A percentile compares a stretch with the other conserved stretches of the same genome.
These are phyloP conservation scores for Pandion haliaetus DNA, from an alignment of 2,113 vertebrate species.

Conservation along the genomic window DNA sequence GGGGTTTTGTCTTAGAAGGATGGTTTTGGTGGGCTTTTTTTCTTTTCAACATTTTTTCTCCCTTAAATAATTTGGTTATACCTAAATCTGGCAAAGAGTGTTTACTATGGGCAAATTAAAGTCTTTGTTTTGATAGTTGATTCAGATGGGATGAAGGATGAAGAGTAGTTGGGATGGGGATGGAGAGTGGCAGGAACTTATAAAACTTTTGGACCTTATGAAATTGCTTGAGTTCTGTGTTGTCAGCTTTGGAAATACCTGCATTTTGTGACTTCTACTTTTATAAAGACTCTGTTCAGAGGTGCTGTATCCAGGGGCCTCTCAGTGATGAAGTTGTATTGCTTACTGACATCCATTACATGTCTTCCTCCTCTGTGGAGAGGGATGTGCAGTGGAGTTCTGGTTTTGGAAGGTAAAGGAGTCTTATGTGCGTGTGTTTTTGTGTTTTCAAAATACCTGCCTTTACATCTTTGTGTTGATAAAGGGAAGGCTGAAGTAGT, in stretches of 20 bases:
- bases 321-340: background rate
- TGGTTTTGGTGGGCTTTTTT: background rate
- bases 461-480: background rate
- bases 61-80: background rate
- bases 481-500: background rate
- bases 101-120: background rate
- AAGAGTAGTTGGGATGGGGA: background rate
- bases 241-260: background rate
- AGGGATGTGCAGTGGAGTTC: background rate
- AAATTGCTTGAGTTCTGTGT: fast-evolving
- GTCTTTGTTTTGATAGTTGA: background rate
- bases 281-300: background rate
- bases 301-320: background rate
- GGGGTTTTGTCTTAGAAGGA: background rate
- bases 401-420: background rate
- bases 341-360: background rate
- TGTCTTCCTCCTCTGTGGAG: background rate
- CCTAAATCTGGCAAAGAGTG: background rate
- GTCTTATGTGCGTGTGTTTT: background rate
- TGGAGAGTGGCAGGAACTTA: background rate
- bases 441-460: background rate
- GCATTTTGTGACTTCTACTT: background rate
- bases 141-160: background rate
- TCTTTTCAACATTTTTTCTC: background rate
- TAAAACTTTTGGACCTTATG: background rate